Evolutionary conservation across 2,797 vertebrate species (phyloP).

Genomic region (Threskiornis aethiopicus): DNA sequence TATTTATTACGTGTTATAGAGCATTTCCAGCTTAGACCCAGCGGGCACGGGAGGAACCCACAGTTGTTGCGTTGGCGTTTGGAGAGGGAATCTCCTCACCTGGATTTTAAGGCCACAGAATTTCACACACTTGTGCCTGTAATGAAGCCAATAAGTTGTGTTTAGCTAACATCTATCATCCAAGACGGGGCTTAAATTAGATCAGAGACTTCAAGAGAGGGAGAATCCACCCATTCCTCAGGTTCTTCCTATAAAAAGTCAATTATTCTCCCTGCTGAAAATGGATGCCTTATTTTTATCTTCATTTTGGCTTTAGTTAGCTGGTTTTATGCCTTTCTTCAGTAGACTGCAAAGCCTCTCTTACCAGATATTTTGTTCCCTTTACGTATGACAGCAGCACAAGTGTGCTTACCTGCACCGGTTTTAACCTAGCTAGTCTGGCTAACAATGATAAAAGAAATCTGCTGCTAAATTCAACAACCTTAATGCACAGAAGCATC

Average conservation of each 20-base stretch:
- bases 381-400: not conserved
- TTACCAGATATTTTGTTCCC: not conserved
- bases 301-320: not conserved
- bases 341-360: not conserved
- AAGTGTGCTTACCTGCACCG: not conserved
- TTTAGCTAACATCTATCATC: not conserved
- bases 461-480: not conserved
- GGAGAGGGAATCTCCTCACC: not conserved
- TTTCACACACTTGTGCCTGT: not conserved
- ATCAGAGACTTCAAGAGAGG: not conserved
- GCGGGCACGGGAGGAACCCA: not conserved
- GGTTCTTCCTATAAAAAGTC: not conserved
- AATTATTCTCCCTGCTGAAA: not conserved
- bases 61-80: not conserved
- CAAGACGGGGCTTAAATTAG: not conserved
- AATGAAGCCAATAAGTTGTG: fast-evolving
- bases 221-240: not conserved
- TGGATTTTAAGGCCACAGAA: not conserved
- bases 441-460: not conserved
- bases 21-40: not conserved
- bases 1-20: not conserved
- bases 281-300: not conserved
- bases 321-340: not conserved
- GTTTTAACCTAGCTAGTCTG: not conserved
- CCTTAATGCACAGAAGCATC: not conserved